Evolutionary conservation across 1,140 invertebrate genomes (phyloP).

Genomic region (Maconellicoccus hirsutus): DNA sequence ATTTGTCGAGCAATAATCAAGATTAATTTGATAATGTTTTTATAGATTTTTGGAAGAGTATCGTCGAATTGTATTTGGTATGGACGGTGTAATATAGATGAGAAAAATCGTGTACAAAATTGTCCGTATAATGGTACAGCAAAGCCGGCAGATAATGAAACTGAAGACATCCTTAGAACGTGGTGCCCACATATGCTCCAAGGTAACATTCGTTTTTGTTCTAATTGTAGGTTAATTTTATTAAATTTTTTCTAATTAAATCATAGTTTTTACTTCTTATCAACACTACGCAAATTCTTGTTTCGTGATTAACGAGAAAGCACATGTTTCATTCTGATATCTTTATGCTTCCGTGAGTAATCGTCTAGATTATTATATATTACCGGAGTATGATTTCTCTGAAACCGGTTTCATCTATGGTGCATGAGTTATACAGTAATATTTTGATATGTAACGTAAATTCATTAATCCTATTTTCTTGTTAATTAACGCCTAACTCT

Average conservation of each 20-base stretch:
- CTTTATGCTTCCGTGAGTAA: neutral
- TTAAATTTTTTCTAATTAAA: too few relatives aligned
- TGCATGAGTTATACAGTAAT: too few relatives aligned
- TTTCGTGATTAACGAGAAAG: too few relatives aligned
- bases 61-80: conserved; percentile 64
- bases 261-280: too few relatives aligned
- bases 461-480: too few relatives aligned
- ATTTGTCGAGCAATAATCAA: neutral
- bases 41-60: conserved; percentile 32
- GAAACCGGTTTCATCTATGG: neutral
- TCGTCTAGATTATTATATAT: neutral
- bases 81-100: conserved; percentile 47
- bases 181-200: conserved; percentile 55
- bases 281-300: too few relatives aligned
- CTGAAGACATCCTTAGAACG: conserved; percentile 43
- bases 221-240: too few relatives aligned
- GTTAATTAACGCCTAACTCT: too few relatives aligned
- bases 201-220: conserved; percentile 25
- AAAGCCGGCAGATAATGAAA: conserved; percentile 36
- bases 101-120: conserved; percentile 40
- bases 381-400: conserved; percentile 3
- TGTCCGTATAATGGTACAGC: conserved; percentile 60
- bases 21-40: neutral
- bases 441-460: too few relatives aligned
- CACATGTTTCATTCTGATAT: too few relatives aligned